phyloP scores from a whole-genome alignment of 2,113 vertebrate species.

The Penelope pileata region DNA sequence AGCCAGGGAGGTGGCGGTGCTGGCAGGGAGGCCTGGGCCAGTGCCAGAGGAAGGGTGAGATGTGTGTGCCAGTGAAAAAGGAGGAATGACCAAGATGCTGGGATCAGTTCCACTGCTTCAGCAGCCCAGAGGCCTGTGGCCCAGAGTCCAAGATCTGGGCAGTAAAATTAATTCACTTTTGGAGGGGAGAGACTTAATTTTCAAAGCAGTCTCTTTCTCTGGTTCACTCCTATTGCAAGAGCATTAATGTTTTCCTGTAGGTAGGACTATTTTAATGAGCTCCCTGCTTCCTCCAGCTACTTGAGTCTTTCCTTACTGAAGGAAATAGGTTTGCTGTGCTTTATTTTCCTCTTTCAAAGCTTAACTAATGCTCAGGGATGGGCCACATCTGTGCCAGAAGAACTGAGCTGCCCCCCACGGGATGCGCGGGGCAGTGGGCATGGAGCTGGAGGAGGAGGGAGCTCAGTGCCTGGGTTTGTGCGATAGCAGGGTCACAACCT shows the following conservation, averaged over 20 bases:
- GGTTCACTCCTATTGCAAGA: rapidly evolving
- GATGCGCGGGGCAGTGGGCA: neutral
- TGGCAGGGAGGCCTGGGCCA: neutral
- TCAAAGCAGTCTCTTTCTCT: rapidly evolving
- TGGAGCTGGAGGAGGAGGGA: neutral
- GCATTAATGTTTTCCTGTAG: rapidly evolving
- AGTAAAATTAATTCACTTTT: rapidly evolving
- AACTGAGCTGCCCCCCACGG: neutral
- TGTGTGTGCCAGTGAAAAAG: rapidly evolving
- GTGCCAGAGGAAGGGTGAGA: rapidly evolving
- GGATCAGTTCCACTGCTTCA: rapidly evolving
- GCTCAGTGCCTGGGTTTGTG: neutral
- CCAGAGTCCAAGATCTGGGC: neutral
- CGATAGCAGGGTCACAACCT: neutral
- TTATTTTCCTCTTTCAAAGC: neutral
- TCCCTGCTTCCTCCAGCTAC: neutral
- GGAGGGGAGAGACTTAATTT: neutral
- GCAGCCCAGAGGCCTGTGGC: neutral
- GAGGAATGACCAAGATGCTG: neutral
- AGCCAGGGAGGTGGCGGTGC: neutral
- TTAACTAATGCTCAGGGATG: too few relatives aligned
- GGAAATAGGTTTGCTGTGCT: too few relatives aligned
- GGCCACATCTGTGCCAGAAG: rapidly evolving
- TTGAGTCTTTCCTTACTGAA: neutral
- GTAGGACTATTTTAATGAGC: neutral